Conservation (phyloP, 2,888 invertebrate genomes). For the Heteromurus nitidus region DNA sequence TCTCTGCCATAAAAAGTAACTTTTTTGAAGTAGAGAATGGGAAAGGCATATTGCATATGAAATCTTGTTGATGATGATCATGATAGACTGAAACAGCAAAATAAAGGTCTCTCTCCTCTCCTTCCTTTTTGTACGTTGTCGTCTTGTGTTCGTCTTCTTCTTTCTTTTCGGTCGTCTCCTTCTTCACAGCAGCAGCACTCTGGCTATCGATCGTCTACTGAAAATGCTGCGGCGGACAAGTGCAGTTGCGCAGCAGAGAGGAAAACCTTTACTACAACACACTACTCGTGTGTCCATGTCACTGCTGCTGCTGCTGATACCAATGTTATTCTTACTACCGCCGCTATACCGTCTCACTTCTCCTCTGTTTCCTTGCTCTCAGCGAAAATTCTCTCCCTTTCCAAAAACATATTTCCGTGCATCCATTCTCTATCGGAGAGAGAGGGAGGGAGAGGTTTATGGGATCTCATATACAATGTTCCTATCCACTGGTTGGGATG, state of each 20-base stretch:
- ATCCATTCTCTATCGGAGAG: too few species aligned
- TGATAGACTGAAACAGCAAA: slow-evolving; percentile 10
- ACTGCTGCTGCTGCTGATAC: slow-evolving; percentile 29
- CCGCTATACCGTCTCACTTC: neutral
- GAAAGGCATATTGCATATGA: neutral
- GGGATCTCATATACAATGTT: too few species aligned
- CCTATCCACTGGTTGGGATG: too few species aligned
- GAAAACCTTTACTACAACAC: slow-evolving; percentile 48
- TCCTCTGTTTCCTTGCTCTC: neutral
- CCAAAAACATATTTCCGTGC: neutral
- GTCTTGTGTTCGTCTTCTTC: slow-evolving; percentile 27
- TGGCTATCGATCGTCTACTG: slow-evolving; percentile 63
- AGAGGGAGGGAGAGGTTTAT: too few species aligned
- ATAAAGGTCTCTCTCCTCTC: slow-evolving; percentile 10
- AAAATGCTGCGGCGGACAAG: slow-evolving; percentile 63
- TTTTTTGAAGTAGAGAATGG: neutral
- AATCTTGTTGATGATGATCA: slow-evolving; percentile 20
- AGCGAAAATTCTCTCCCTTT: too few species aligned
- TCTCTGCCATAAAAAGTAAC: neutral
- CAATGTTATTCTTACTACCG: slow-evolving; percentile 4
- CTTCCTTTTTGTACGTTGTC: slow-evolving; percentile 20
- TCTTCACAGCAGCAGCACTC: slow-evolving; percentile 43
- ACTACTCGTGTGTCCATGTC: slow-evolving; percentile 37
- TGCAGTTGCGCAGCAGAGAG: slow-evolving; percentile 61
- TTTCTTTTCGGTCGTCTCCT: slow-evolving; percentile 18